Evolutionary conservation across 2,113 vertebrate species (phyloP).

Genomic region (Clarias gariepinus): DNA sequence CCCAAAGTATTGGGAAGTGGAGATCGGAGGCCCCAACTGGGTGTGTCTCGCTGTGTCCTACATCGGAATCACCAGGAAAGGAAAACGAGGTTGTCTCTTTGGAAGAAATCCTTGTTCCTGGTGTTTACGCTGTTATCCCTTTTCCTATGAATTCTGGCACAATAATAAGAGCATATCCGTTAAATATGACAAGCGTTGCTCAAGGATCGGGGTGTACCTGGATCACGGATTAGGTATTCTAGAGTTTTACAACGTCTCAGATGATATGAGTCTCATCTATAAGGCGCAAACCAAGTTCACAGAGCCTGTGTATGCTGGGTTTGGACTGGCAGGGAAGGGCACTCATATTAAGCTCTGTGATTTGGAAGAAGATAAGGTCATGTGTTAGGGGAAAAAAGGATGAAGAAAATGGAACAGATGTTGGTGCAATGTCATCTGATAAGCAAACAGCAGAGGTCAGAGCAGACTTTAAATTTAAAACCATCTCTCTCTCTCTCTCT

Average conservation of each 20-base stretch:
- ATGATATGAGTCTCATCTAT: slow-evolving; percentile 53
- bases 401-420: neutral
- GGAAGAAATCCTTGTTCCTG: slow-evolving; percentile 43
- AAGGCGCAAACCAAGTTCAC: slow-evolving; percentile 43
- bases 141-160: slow-evolving; percentile 36
- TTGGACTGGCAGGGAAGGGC: slow-evolving; percentile 43
- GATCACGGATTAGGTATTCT: slow-evolving; percentile 42
- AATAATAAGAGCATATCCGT: slow-evolving; percentile 17
- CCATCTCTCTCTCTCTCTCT: neutral
- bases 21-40: slow-evolving; percentile 39
- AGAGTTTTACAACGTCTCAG: slow-evolving; percentile 50
- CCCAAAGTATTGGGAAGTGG: slow-evolving; percentile 52
- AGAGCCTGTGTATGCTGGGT: slow-evolving; percentile 53
- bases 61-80: slow-evolving; percentile 43
- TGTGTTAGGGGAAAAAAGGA: neutral
- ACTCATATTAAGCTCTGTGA: slow-evolving; percentile 34
- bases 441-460: neutral
- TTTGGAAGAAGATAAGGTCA: neutral
- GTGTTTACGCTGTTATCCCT: slow-evolving; percentile 31
- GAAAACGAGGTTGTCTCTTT: slow-evolving; percentile 32
- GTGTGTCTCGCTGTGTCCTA: slow-evolving; percentile 50
- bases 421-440: neutral
- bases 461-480: neutral
- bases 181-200: neutral
- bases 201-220: slow-evolving; percentile 53